Conservation (phyloP, 1,140 invertebrate species). For the Drosophila tropicalis region DNA sequence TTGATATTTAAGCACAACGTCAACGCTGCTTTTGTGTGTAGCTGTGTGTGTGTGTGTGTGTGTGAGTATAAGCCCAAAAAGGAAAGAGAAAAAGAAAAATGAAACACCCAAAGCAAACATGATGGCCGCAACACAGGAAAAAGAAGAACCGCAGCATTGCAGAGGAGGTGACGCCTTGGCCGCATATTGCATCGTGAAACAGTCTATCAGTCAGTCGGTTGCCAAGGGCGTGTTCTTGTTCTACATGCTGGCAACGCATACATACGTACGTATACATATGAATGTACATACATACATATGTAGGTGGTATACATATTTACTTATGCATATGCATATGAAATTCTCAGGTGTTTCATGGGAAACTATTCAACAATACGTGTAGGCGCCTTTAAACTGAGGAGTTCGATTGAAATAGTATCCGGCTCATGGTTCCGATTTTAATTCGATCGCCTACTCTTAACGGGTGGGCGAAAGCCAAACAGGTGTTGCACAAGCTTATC, state of each 20-base stretch:
- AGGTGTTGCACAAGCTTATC: not conserved
- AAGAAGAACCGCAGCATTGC: constrained; percentile 39
- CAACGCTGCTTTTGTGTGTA: constrained; percentile 40
- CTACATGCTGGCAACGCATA: not conserved
- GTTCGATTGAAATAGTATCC: too few species aligned
- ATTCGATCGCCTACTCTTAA: too few species aligned
- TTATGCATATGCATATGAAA: not conserved
- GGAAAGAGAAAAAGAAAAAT: not conserved
- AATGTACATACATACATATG: too few species aligned
- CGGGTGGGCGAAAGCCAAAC: not conserved
- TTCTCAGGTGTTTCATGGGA: too few species aligned
- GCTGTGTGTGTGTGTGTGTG: constrained; percentile 13
- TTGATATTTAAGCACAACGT: constrained; percentile 78
- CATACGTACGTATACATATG: too few species aligned
- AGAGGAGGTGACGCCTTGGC: not conserved
- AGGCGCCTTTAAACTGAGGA: too few species aligned
- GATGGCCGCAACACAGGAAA: constrained; percentile 24
- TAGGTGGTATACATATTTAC: too few species aligned
- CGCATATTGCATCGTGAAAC: not conserved
- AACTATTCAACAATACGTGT: too few species aligned
- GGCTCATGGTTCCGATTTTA: too few species aligned
- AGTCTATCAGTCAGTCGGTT: not conserved
- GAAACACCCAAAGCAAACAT: constrained; percentile 1
- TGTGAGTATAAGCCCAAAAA: constrained; percentile 1
- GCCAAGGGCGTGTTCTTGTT: not conserved